phyloP scores from a whole-genome alignment of 2,888 invertebrate genomes.

The Drosophila peninsularis region DNA sequence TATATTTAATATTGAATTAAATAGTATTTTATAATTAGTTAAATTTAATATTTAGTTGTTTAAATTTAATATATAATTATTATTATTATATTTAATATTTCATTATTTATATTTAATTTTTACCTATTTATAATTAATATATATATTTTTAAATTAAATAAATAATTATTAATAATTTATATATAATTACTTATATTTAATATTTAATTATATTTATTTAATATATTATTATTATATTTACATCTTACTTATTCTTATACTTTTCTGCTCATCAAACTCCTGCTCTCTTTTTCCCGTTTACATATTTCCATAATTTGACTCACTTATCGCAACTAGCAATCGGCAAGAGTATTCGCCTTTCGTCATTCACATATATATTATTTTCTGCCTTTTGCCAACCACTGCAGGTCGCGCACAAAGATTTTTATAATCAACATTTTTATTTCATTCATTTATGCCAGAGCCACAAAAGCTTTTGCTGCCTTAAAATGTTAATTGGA shows the following conservation, averaged over 20 bases:
- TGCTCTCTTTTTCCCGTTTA: neutral
- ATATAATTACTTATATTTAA: too few relatives aligned
- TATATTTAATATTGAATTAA: too few relatives aligned
- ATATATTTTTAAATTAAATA: neutral
- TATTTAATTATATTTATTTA: too few relatives aligned
- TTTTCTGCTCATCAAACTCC: too few relatives aligned
- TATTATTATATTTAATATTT: too few relatives aligned
- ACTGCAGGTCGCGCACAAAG: slow-evolving; percentile 32
- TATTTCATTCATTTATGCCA: slow-evolving; percentile 33
- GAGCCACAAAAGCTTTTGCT: slow-evolving; percentile 42
- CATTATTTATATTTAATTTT: too few relatives aligned
- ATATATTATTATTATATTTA: too few relatives aligned
- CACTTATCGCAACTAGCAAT: neutral
- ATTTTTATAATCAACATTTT: slow-evolving; percentile 58
- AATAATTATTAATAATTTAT: too few relatives aligned
- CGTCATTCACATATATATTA: neutral
- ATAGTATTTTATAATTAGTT: too few relatives aligned
- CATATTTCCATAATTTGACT: neutral
- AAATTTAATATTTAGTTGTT: too few relatives aligned
- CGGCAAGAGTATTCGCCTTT: neutral
- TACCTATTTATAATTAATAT: neutral
- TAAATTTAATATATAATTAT: too few relatives aligned
- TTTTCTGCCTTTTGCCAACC: slow-evolving; percentile 2
- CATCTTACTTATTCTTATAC: too few relatives aligned
- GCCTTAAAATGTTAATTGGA: slow-evolving; percentile 72